Base-by-base conservation (phyloP, 1,140 invertebrate genomes). In the Eupristina koningsbergeri region DNA sequence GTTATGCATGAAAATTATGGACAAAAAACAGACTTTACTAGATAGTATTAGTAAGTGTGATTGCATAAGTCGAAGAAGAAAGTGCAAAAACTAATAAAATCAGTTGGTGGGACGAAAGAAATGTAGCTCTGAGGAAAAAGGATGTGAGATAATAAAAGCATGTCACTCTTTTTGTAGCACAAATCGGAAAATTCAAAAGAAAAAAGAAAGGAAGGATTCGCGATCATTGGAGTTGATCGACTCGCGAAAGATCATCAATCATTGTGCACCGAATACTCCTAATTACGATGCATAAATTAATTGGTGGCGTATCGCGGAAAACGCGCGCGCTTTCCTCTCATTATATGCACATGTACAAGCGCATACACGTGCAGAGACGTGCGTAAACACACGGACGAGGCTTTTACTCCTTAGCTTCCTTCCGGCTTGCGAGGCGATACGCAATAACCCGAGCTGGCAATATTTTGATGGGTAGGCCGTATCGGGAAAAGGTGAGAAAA, bases 211-310 rank as follows among this genome's bases (percentile, higher is more conserved):
- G 69, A 79, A 79, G 17, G 63, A 45, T 29, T 50, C 7, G 29
- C 2, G 63, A 67, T 67, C 63, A 67, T 67, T 34, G 34, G 69
- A 22, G 1, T 9, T 34, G 45, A 47, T 22, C 13, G 34, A 11
- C 61, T 71, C 41, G 61, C 73, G 26, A 45, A 82, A 82, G 81
- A 76, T 76, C 41, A 58, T 82, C 76, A 82, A 82, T 82, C 81
- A 67, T 53, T n/a, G 61, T n/a, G 19, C 61, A 39, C 8, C 15
- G 34, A 47, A 26, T 41, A 63, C 73, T 50, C 22, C 47, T 81
- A 81, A 81, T 81, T 81, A 67, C 61, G 75, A 71, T 71, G 6
- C 26, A 76, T 76, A 76, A 75, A 67, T 50, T 53, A 1, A 64
- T 19, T 53, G 26, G 41, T 2, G 17, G 47, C 61, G 47, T 80